Percentiles rank a stretch among this genome's conserved stretches.
These are phyloP conservation scores for Coreoperca whiteheadi DNA, from an alignment of 2,113 vertebrate species.

Conservation along the genomic window DNA sequence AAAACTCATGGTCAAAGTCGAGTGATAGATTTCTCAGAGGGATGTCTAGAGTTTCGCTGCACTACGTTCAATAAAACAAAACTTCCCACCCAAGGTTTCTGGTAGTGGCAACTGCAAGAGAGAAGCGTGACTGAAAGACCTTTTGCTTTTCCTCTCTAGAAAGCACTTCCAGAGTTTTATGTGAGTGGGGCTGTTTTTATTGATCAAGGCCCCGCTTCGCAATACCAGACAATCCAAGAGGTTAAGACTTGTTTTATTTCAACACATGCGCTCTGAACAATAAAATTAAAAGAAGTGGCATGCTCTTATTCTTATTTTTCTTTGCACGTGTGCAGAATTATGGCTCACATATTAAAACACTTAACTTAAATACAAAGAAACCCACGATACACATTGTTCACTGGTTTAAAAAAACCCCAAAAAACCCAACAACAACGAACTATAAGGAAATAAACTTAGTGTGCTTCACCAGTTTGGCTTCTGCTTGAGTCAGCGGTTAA, in stretches of 20 bases:
- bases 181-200: conserved; percentile 41
- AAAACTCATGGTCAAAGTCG: conserved; percentile 65
- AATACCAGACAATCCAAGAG: not conserved
- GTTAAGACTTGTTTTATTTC: conserved; percentile 8
- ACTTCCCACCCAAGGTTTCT: conserved; percentile 59
- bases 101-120: conserved; percentile 21
- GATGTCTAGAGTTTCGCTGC: conserved; percentile 53
- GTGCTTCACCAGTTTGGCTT: not conserved
- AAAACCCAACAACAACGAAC: not conserved
- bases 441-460: not conserved
- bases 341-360: not conserved
- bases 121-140: conserved; percentile 18
- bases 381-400: not conserved
- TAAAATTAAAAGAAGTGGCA: not conserved
- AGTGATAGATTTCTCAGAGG: conserved; percentile 66
- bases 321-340: no score
- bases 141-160: conserved; percentile 40
- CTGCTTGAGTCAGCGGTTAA: not conserved
- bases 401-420: not conserved
- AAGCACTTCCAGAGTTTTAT: conserved; percentile 45
- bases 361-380: not conserved
- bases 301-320: not conserved
- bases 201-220: not conserved
- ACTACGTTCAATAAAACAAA: conserved; percentile 59
- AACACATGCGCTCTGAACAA: not conserved